Percentiles rank a stretch among this genome's conserved stretches.
Evolutionary conservation across 1,140 invertebrate species (phyloP).

Genomic region (Probaryconus sp.): DNA sequence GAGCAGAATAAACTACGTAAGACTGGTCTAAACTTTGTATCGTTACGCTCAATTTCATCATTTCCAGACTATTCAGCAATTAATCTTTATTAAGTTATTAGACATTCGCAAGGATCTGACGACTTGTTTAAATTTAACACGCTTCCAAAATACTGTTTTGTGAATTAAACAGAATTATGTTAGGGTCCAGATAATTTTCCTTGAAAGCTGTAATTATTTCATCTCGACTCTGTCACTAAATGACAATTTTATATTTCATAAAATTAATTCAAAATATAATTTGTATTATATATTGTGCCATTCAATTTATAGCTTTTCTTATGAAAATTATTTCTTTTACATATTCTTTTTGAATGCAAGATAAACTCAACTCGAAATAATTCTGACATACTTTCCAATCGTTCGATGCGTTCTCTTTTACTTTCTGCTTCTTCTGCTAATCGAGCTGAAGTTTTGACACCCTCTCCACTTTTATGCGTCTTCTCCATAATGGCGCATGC

Average conservation of each 20-base stretch:
- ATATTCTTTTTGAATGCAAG: too few species aligned
- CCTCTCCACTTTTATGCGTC: constrained; percentile 90
- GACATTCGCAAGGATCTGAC: background rate
- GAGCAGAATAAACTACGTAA: constrained; percentile 2
- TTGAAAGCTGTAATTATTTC: too few species aligned
- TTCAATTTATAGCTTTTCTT: too few species aligned
- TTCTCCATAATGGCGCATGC: constrained; percentile 95
- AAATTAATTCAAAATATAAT: too few species aligned
- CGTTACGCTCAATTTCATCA: constrained; percentile 1
- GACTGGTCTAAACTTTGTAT: background rate
- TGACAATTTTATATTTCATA: too few species aligned
- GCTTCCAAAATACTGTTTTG: background rate
- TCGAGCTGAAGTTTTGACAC: constrained; percentile 90
- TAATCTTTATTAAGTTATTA: constrained; percentile 11
- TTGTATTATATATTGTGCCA: too few species aligned
- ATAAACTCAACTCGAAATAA: background rate
- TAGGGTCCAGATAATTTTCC: too few species aligned
- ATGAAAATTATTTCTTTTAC: too few species aligned
- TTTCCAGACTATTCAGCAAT: constrained; percentile 1
- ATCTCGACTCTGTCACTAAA: too few species aligned
- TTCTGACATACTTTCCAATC: constrained; percentile 84
- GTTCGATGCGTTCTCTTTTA: constrained; percentile 88
- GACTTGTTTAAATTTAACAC: background rate
- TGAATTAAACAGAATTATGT: too few species aligned
- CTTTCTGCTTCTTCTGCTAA: constrained; percentile 90